phyloP scores from a whole-genome alignment of 2,113 vertebrate species.

The Pelusios castaneus region DNA sequence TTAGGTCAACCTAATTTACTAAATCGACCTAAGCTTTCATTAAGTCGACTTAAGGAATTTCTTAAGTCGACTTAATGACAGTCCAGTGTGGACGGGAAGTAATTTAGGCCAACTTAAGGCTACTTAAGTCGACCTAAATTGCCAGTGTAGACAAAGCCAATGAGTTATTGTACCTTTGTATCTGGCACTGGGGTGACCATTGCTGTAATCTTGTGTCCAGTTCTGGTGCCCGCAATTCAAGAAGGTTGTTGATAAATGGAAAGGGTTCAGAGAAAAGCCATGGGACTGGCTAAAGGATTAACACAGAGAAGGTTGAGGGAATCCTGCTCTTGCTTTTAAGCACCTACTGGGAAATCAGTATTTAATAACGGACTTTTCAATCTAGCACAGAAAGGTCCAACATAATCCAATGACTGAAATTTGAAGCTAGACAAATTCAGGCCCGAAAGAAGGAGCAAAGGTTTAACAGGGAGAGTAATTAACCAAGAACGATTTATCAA shows the following conservation, averaged over 20 bases:
- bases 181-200: background rate
- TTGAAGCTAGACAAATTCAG: background rate
- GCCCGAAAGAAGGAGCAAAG: background rate
- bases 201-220: background rate
- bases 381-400: background rate
- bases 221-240: background rate
- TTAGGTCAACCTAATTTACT: too few species aligned
- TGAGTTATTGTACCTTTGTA: background rate
- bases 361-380: background rate
- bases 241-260: background rate
- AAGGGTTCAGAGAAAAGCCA: background rate
- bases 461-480: background rate
- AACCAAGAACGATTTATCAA: background rate
- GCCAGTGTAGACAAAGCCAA: too few species aligned
- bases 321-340: background rate
- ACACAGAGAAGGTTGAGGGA: background rate
- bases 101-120: too few species aligned
- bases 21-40: too few species aligned
- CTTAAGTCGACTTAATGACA: too few species aligned
- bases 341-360: background rate
- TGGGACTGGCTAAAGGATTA: background rate
- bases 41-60: too few species aligned
- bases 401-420: background rate
- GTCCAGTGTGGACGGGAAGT: too few species aligned
- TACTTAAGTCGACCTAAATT: too few species aligned